Base-by-base conservation (phyloP, 1,140 invertebrate species). In the Drosophila grimshawi region DNA sequence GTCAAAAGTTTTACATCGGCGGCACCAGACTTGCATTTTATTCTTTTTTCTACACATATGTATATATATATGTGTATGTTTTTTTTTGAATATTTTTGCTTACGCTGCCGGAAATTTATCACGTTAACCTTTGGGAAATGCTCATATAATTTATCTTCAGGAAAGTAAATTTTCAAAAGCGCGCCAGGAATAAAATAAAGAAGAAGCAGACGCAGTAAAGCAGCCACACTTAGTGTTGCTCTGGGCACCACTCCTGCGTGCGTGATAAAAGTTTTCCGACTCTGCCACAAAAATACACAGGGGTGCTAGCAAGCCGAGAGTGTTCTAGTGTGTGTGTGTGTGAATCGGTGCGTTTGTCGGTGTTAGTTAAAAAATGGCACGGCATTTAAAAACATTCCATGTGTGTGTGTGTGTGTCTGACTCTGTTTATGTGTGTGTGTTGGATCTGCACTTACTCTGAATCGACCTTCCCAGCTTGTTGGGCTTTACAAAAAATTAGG, bases 81-180 rank as follows among this genome's bases (percentile, higher is more conserved):
- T 62, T 78, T 62, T 61, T 37, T 35, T 56, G 65, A 74, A 74
- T 88, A 89, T 89, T 89, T 60, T 89, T 89, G 85, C 85, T 89
- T 89, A 89, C 85, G 85, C 61, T 76, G 80, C 57, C 86, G 78
- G 60, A 89, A 89, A 89, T 89, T 89, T 89, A 89, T 89, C 85
- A 89, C 85, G 80, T 79, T 89, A 89, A 89, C 85, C 85, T 89
- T 89, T 89, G 85, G 85, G 85, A 89, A 89, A 89, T 85, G 86
- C 85, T 89, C 81, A 79, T 89, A 89, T 89, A 89, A 89, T 89
- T 89, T 89, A 89, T 89, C 80, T 89, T 85, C 80, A 79, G 69
- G 75, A 62, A 89, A 89, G 85, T 88, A 89, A 85, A 88, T 88
- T 88, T 83, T 73, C 56, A 78, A 77, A 69, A 66, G 66, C 39